A percentile compares a stretch with the other conserved stretches of the same genome.
Conservation (phyloP, 2,113 vertebrate genomes). For the Parus major region DNA sequence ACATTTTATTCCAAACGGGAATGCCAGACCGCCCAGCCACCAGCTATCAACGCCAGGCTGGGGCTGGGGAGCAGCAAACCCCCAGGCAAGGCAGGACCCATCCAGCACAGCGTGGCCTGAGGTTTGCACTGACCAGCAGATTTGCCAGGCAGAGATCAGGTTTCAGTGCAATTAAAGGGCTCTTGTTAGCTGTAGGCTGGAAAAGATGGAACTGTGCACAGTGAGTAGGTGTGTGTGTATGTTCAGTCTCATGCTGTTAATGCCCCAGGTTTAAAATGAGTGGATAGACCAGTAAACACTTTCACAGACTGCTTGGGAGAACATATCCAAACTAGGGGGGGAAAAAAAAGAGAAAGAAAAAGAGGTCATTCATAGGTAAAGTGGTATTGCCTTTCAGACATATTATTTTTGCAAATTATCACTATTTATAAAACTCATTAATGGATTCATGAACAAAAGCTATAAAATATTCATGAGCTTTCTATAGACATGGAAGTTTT, state of each 20-base stretch:
- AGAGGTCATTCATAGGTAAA: conserved; percentile 28
- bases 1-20: conserved; percentile 34
- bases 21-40: conserved; percentile 19
- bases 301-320: not conserved
- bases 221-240: not conserved
- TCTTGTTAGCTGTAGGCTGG: not conserved
- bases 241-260: not conserved
- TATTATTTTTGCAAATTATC: conserved; percentile 53
- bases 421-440: conserved; percentile 47
- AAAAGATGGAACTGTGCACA: not conserved
- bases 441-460: conserved; percentile 42
- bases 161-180: not conserved
- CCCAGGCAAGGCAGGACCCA: not conserved
- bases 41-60: not conserved
- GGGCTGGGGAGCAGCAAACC: not conserved
- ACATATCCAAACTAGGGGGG: not conserved
- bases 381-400: conserved; percentile 28
- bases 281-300: not conserved
- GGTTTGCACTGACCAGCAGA: not conserved
- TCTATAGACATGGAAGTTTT: not conserved
- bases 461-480: conserved; percentile 35
- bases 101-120: not conserved
- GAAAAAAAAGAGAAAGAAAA: conserved; percentile 1
- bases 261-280: not conserved
- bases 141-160: not conserved